Evolutionary conservation across 1,140 invertebrate species (phyloP).

Genomic region (Drosophila subpulchrella): DNA sequence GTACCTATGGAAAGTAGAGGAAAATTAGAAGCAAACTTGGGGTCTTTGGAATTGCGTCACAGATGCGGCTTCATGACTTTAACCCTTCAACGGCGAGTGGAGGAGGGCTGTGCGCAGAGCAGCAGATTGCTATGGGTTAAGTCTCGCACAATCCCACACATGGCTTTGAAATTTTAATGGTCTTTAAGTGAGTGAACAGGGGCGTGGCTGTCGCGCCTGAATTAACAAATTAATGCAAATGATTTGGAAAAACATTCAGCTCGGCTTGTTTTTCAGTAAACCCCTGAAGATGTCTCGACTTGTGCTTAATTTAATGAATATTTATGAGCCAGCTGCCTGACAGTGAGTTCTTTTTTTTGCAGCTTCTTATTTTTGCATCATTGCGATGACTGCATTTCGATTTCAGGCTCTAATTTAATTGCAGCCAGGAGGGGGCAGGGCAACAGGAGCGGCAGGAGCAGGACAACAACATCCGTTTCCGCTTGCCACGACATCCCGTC

Average conservation of each 20-base stretch:
- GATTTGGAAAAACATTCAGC: conserved; percentile 35
- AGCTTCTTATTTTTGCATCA: conserved; percentile 29
- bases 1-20: conserved; percentile 26
- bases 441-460: background rate
- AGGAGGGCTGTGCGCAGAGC: background rate
- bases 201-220: conserved; percentile 73
- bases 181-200: conserved; percentile 52
- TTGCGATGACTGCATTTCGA: conserved; percentile 58
- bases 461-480: conserved; percentile 71
- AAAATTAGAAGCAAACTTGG: conserved; percentile 55
- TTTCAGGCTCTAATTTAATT: conserved; percentile 75
- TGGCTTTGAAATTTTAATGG: conserved; percentile 72
- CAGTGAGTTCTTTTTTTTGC: conserved; percentile 21
- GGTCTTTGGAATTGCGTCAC: conserved; percentile 47
- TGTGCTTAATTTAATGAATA: conserved; percentile 68
- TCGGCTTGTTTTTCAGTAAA: background rate
- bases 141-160: conserved; percentile 8
- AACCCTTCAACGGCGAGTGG: conserved; percentile 9
- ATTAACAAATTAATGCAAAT: conserved; percentile 83
- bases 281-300: conserved; percentile 34
- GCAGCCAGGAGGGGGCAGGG: conserved; percentile 11
- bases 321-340: conserved; percentile 54
- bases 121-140: conserved; percentile 18
- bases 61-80: conserved; percentile 28
- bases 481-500: conserved; percentile 62